A percentile compares a stretch with the other conserved stretches of the same genome.
Conservation (phyloP, 1,140 invertebrate genomes). For the Drosophila erecta region DNA sequence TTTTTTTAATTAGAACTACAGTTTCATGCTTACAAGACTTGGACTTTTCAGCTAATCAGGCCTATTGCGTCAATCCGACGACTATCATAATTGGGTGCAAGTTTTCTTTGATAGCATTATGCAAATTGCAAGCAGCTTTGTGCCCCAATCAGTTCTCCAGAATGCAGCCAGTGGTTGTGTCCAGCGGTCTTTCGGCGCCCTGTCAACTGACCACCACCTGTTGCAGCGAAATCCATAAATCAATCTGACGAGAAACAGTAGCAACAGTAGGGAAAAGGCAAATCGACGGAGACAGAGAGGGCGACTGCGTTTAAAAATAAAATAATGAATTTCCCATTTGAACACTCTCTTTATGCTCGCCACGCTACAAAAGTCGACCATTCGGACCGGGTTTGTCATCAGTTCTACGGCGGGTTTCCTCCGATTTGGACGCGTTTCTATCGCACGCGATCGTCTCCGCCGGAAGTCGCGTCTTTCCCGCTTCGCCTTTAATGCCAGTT, state of each 20-base stretch:
- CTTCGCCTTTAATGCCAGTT: constrained; percentile 56
- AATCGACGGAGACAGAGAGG: constrained; percentile 44
- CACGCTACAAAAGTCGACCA: constrained; percentile 61
- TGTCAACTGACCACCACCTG: constrained; percentile 51
- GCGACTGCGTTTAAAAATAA: constrained; percentile 67
- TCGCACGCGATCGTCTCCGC: constrained; percentile 52
- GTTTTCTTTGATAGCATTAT: constrained; percentile 36
- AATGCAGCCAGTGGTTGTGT: constrained; percentile 26
- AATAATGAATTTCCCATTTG: constrained; percentile 49
- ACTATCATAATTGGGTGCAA: constrained; percentile 54
- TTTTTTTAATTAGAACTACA: background rate
- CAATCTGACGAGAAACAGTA: constrained; percentile 34
- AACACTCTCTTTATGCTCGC: constrained; percentile 49
- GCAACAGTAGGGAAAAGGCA: constrained; percentile 3
- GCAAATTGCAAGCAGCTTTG: constrained; percentile 46
- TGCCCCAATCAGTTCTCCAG: constrained; percentile 33
- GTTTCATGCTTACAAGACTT: background rate
- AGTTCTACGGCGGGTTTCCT: constrained; percentile 67
- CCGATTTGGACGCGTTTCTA: constrained; percentile 36
- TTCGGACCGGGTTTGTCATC: constrained; percentile 50
- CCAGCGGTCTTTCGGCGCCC: constrained; percentile 5
- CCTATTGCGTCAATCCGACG: constrained; percentile 10
- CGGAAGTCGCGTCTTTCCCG: constrained; percentile 8
- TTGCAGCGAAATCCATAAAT: constrained; percentile 72
- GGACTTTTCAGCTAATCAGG: background rate